Evolutionary conservation across 2,113 vertebrate species (phyloP), one percentile per base, ranked within the genome.

Genomic region (Sinocyclocheilus rhinocerous): DNA sequence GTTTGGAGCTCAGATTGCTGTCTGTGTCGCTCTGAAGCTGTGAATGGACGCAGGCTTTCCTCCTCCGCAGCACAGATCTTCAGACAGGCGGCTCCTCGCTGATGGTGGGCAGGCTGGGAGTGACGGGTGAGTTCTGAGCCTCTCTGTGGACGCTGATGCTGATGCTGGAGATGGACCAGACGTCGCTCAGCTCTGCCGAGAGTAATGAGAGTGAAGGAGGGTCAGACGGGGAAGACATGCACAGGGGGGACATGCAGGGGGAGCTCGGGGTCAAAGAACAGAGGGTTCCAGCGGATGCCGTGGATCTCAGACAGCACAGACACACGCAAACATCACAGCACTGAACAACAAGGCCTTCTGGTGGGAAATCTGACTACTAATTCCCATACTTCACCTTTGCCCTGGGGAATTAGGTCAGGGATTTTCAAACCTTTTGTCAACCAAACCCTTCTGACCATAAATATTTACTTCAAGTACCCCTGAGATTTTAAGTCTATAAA

Each of bases 121-220:
- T 76, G 26, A 76, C 88, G 36, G 93, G 93, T 1, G 85, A 72
- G 84, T 90, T 94, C 78, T 79, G 92, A 2, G 87, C 86, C 70
- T 95, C 95, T 0, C 91, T 89, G 15, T 89, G 88, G 24, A 94
- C 91, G 6, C 86, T 90, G 83, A 93, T 85, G 13, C 94, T 94
- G 85, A 93, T 85, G 13, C 94, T 94, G 85, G 94, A 95, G 87
- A 95, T 83, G 87, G 94, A 95, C 95, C 95, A 95, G 65, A 96
- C 95, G 4, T 96, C 94, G 29, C 94, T 94, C 72, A 96, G 81
- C 89, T 95, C 95, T 95, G 93, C 76, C 82, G 81, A 9, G 36
- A 82, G 76, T 39, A 78, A 26, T 59, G 42, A 20, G 63, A 72
- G 39, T 63, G 77, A 65, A 4, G 55, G 61, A 69, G 69, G 11